Base-by-base conservation (phyloP, 1,140 invertebrate genomes). In the Drosophila teissieri region DNA sequence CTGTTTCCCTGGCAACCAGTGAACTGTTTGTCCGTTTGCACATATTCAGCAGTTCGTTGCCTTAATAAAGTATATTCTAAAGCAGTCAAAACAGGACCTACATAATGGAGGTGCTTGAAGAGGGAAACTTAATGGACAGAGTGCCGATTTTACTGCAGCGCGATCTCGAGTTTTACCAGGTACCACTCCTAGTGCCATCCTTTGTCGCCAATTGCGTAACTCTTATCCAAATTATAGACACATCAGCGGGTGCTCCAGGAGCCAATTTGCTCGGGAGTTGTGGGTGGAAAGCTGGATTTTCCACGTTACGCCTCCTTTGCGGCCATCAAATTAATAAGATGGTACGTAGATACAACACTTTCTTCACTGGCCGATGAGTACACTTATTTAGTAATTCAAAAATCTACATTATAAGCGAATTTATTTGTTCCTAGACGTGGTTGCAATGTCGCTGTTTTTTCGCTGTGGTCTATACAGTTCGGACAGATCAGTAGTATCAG, bases 51-150 rank as follows among this genome's bases (percentile, higher is more conserved):
- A 40, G 4, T 36, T 24, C 36, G 12, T 22, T 36, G 7, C 19
- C 55, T 2, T 12, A 12, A 22, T 12, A 55, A 39, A 11, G 37
- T 5, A 57, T 44, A 24, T 4, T 19, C 42, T 10, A 6, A 11
- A 14, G 12, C 11, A 12, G 3, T 5, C 24, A 1, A 24, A 37
- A 42, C 46, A 15, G 22, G 24, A 14, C 1, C 11, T 39, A 11
- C 1, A 58, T 81, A 49, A 96, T 96, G 96, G 96, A 96, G 92
- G 95, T 96, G 62, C 96, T 97, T 93, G 96, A 96, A 94, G 96
- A 96, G 94, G 96, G 96, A 24, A 96, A 96, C 94, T 94, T 96
- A 91, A 96, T 96, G 94, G 96, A 96, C 92, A 94, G 95, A 68
- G 96, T 96, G 44, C 94, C 95, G 69, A 96, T 96, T 81, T 93